A percentile compares a stretch with the other conserved stretches of the same genome.
Evolutionary conservation across 2,797 vertebrate species (phyloP).

Genomic region (Siniperca scherzeri): DNA sequence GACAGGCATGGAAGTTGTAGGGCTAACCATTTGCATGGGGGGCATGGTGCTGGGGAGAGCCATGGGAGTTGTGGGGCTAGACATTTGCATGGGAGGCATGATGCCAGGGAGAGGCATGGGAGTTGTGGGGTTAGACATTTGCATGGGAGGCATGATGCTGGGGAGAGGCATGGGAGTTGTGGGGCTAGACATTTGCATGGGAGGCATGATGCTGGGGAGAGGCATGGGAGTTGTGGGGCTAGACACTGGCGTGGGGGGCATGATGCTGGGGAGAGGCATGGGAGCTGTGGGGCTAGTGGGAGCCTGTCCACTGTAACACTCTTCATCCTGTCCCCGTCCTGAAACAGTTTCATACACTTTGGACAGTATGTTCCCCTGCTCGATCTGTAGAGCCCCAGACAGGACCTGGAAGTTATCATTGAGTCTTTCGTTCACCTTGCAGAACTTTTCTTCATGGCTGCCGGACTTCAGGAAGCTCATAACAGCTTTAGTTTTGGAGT

Average conservation of each 20-base stretch:
- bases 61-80: not conserved
- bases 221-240: no score
- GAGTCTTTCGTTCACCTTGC: conserved; percentile 80
- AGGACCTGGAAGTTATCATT: conserved; percentile 80
- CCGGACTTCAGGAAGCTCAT: not conserved
- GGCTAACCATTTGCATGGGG: not conserved
- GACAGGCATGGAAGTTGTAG: not conserved
- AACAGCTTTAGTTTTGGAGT: not conserved
- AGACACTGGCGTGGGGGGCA: no score
- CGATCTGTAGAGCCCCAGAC: conserved; percentile 80
- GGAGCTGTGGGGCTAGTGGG: not conserved
- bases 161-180: no score
- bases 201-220: no score
- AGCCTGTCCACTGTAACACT: not conserved
- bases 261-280: no score
- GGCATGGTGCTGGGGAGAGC: accelerated
- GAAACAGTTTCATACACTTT: not conserved
- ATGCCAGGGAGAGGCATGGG: not conserved
- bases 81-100: not conserved
- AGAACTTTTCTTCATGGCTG: conserved; percentile 65
- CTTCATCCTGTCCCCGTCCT: conserved; percentile 74
- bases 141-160: no score
- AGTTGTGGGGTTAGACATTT: not conserved
- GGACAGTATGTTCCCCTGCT: conserved; percentile 71
- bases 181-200: no score